Conservation (phyloP, 1,140 invertebrate genomes). For the Hesperophylax magnus region DNA sequence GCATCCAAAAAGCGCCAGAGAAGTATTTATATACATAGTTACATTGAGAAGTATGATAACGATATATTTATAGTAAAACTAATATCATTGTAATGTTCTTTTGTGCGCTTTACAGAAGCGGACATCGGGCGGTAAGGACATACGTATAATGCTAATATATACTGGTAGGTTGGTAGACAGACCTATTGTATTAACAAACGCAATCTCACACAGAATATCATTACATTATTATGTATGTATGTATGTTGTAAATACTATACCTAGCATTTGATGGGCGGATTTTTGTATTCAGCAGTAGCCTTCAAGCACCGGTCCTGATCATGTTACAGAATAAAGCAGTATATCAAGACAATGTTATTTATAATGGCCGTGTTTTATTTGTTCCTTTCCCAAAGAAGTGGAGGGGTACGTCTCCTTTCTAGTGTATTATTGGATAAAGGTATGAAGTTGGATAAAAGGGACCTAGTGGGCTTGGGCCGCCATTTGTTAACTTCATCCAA, state of each 20-base stretch:
- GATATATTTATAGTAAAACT: constrained; percentile 28
- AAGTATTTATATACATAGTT: too few species aligned
- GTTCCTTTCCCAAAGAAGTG: too few species aligned
- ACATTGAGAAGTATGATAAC: too few species aligned
- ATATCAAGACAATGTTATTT: constrained; percentile 52
- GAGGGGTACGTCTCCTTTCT: too few species aligned
- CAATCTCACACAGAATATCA: constrained; percentile 20
- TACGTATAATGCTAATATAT: constrained; percentile 2
- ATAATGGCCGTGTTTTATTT: constrained; percentile 37
- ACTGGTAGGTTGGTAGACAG: constrained; percentile 16
- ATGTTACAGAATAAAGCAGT: constrained; percentile 50
- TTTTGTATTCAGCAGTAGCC: constrained; percentile 44
- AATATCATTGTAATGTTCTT: constrained; percentile 27
- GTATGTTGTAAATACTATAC: constrained; percentile 22
- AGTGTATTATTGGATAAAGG: too few species aligned
- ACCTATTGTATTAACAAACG: constrained; percentile 7
- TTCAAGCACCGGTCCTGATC: background rate
- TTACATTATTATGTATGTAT: background rate
- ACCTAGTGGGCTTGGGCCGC: too few species aligned
- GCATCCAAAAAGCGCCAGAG: too few species aligned
- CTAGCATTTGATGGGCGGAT: constrained; percentile 38
- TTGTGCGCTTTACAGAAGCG: background rate
- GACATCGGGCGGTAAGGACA: background rate
- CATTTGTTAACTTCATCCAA: too few species aligned
- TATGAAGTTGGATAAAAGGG: too few species aligned